Evolutionary conservation across 64 coral and sea anemone species (phyloP).

Genomic region (Cladopsammia gracilis): DNA sequence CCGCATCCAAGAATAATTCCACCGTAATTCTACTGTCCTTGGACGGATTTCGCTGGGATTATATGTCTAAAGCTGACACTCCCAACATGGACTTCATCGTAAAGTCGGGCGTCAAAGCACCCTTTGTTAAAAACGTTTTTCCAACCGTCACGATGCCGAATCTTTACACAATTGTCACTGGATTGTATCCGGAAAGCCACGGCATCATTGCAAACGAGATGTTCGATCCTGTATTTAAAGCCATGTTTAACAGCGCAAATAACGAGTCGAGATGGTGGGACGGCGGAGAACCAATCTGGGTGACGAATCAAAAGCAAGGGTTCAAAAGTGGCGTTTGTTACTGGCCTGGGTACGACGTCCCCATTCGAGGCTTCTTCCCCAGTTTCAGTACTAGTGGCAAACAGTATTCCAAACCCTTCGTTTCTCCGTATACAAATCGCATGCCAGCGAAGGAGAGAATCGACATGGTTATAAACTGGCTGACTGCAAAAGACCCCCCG

Average conservation of each 20-base stretch:
- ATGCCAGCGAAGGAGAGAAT: slow-evolving; percentile 72
- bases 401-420: slow-evolving; percentile 65
- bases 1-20: background rate
- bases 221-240: slow-evolving; percentile 68
- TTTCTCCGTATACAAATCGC: slow-evolving; percentile 43
- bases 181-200: slow-evolving; percentile 86
- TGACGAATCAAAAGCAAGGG: slow-evolving; percentile 87
- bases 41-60: slow-evolving; percentile 93
- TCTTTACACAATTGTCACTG: slow-evolving; percentile 84
- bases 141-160: slow-evolving; percentile 77
- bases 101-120: slow-evolving; percentile 71
- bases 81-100: slow-evolving; percentile 73
- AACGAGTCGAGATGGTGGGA: slow-evolving; percentile 78
- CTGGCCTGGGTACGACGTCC: slow-evolving; percentile 80
- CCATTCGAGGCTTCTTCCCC: slow-evolving; percentile 64
- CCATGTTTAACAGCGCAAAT: slow-evolving; percentile 48
- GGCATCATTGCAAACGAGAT: slow-evolving; percentile 79
- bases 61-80: slow-evolving; percentile 58
- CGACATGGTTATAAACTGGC: slow-evolving; percentile 73
- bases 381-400: slow-evolving; percentile 39
- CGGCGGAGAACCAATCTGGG: slow-evolving; percentile 86
- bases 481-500: slow-evolving; percentile 49
- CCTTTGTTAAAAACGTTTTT: slow-evolving; percentile 78
- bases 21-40: slow-evolving; percentile 71
- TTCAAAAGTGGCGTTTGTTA: slow-evolving; percentile 82